Base-by-base conservation (phyloP, 2,113 vertebrate genomes). In the Pygoscelis antarcticus region DNA sequence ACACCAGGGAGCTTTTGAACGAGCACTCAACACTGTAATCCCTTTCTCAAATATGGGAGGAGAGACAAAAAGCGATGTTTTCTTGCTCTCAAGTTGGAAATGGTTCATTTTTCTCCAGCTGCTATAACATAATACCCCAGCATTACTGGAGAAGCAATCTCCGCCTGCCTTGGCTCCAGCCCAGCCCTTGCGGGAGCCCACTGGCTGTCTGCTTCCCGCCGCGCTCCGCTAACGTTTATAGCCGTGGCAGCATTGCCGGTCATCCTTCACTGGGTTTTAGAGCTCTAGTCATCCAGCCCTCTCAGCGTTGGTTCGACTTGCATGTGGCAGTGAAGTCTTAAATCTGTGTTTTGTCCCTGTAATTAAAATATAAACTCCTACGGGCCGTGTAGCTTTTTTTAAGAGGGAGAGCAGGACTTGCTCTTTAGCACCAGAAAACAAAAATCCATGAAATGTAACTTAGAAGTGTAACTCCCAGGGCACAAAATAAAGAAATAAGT, bases 91-190 rank as follows among this genome's bases (percentile, higher is more conserved):
- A 13, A 38, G 30, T 75, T 96, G 87, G 80, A 78, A 91, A 25
- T 29, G 68, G 58, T 55, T 96, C 55, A 8, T 93, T 91, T 91
- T 95, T 46, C 82, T 89, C 84, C 81, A 84, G 77, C 83, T 92
- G 58, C 91, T 92, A 40, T 57, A 86, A 75, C 34, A 46, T 61
- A 87, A 92, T 42, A 60, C 29, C 70, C 54, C 25, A 55, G 66
- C 68, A 36, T 64, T 89, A 34, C 81, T 85, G 78, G 74, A 93
- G 89, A 57, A 92, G 90, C 58, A 57, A 46, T 74, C 70, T 79
- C 75, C 9, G 27, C 64, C 88, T 89, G 79, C 79, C 84, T 89
- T 95, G 95, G 96, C 93, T 84, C 17, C 72, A 49, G 64, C 88
- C 89, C 94, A 96, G 89, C 54, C 72, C 76, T 79, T 15, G 70